phyloP scores from a whole-genome alignment of 2,113 vertebrate genomes.

The Chionomys nivalis region DNA sequence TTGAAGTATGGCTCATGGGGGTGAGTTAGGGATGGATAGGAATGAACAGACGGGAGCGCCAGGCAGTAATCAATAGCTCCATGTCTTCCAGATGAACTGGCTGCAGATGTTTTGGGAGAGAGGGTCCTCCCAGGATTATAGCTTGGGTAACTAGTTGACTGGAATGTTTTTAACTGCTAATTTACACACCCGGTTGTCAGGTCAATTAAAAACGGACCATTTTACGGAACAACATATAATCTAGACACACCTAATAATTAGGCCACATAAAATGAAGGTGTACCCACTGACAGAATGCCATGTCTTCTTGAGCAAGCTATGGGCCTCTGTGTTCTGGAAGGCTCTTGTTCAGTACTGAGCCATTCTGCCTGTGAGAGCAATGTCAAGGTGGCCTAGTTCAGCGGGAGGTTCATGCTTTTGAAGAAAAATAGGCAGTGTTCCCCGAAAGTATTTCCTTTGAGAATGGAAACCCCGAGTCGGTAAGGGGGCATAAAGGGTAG shows the following conservation, averaged over 20 bases:
- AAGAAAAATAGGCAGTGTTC: neutral
- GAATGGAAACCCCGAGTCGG: neutral
- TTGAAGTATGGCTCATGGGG: neutral
- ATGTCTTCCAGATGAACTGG: slow-evolving; percentile 15
- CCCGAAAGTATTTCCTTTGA: neutral
- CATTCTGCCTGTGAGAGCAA: rapidly evolving
- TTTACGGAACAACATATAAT: slow-evolving; percentile 33
- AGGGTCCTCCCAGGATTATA: neutral
- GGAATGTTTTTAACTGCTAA: slow-evolving; percentile 44
- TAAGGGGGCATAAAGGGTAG: neutral
- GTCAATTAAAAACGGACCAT: slow-evolving; percentile 17
- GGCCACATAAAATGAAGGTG: neutral
- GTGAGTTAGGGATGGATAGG: neutral
- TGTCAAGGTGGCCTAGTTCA: neutral
- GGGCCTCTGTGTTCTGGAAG: neutral
- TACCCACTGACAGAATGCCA: neutral
- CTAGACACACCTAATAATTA: neutral
- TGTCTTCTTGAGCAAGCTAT: neutral
- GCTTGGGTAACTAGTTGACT: neutral
- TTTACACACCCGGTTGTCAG: slow-evolving; percentile 27
- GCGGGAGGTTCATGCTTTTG: neutral
- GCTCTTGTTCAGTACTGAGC: neutral
- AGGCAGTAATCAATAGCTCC: neutral
- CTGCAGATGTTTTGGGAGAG: neutral
- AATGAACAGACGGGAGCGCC: neutral